Evolutionary conservation across 2,113 vertebrate genomes (phyloP).

Genomic region (Paradoxurus hermaphroditus): DNA sequence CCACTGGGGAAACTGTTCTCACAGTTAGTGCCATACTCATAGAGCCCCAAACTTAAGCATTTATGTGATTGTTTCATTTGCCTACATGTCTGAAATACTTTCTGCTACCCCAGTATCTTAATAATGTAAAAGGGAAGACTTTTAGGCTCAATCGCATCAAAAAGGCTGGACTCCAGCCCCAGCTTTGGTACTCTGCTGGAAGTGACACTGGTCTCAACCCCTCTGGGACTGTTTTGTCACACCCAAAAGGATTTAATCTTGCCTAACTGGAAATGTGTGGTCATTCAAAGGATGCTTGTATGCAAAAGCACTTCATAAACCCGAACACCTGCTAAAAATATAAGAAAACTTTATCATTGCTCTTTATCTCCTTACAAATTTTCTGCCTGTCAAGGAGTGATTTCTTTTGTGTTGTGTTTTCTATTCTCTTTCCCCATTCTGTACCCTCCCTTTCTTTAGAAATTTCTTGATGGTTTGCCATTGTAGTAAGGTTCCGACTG

Average conservation of each 20-base stretch:
- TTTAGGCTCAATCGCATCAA: background rate
- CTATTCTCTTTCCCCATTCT: background rate
- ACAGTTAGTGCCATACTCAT: background rate
- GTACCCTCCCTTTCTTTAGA: background rate
- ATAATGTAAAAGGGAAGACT: background rate
- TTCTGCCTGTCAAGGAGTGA: background rate
- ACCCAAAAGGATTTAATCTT: background rate
- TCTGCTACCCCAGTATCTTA: background rate
- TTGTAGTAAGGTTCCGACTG: background rate
- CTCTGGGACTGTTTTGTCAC: background rate
- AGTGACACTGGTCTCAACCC: too few species aligned
- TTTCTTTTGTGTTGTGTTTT: background rate
- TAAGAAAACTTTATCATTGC: background rate
- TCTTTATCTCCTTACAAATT: background rate
- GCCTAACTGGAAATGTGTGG: rapidly evolving
- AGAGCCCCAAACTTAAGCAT: background rate
- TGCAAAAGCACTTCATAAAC: rapidly evolving
- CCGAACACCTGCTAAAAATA: background rate
- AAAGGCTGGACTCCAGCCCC: background rate
- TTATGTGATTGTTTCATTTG: background rate
- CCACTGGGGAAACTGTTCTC: background rate
- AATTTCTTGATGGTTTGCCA: background rate
- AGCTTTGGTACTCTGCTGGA: background rate
- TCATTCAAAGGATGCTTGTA: background rate
- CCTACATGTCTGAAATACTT: background rate